Percentiles rank a stretch among this genome's conserved stretches.
Evolutionary conservation across 2,888 invertebrate genomes (phyloP).

Genomic region (Sialis lutaria): DNA sequence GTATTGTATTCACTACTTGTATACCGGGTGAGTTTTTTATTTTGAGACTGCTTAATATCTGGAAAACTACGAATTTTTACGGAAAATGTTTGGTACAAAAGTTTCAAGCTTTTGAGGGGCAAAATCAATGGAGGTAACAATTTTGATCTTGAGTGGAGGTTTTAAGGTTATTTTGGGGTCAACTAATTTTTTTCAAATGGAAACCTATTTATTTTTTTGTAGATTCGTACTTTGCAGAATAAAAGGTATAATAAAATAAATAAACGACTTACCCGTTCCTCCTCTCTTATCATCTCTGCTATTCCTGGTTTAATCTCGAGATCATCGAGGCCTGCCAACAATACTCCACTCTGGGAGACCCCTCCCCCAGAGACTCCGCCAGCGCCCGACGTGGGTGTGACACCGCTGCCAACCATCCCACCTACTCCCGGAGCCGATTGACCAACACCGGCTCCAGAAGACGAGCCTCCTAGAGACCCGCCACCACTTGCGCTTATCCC

Average conservation of each 20-base stretch:
- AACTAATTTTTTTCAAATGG: too few relatives aligned
- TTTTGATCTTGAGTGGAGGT: too few relatives aligned
- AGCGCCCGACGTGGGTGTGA: conserved; percentile 23
- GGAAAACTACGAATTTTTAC: too few relatives aligned
- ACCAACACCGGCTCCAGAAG: conserved; percentile 26
- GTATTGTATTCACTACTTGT: too few relatives aligned
- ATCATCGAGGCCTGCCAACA: conserved; percentile 45
- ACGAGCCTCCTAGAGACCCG: conserved; percentile 19
- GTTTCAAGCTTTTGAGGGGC: too few relatives aligned
- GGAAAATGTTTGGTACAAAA: too few relatives aligned
- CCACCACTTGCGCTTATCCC: background rate
- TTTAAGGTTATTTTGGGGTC: too few relatives aligned
- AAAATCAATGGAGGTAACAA: too few relatives aligned
- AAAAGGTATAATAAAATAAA: conserved; percentile 1
- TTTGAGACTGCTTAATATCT: too few relatives aligned
- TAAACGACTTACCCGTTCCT: conserved; percentile 71
- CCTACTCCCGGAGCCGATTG: conserved; percentile 29
- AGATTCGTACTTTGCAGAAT: too few relatives aligned
- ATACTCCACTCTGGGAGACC: conserved; percentile 13
- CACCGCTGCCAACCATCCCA: conserved; percentile 9
- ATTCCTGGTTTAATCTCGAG: conserved; percentile 87
- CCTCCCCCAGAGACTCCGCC: conserved; percentile 21
- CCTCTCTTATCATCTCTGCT: conserved; percentile 92
- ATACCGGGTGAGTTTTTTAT: too few relatives aligned
- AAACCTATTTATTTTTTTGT: too few relatives aligned